A percentile compares a stretch with the other conserved stretches of the same genome.
phyloP scores from a whole-genome alignment of 2,797 vertebrate genomes.

The Dendrocincla tyrannina region DNA sequence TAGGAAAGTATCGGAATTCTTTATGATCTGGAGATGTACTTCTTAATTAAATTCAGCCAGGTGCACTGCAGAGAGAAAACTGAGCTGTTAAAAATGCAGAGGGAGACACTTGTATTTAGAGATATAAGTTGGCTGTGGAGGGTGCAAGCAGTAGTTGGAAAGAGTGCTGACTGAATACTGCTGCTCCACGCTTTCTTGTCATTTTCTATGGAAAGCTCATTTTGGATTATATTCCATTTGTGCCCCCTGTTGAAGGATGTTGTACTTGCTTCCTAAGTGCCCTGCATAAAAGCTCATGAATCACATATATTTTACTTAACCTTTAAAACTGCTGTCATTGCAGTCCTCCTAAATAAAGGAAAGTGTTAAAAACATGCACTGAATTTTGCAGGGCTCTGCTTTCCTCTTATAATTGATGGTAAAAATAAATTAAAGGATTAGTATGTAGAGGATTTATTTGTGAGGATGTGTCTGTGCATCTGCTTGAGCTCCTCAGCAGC shows the following conservation, averaged over 20 bases:
- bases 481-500: background rate
- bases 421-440: conserved; percentile 36
- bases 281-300: background rate
- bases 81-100: conserved; percentile 36
- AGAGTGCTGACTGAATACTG: background rate
- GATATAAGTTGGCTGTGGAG: background rate
- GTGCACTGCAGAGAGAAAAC: background rate
- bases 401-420: background rate
- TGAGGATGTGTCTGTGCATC: background rate
- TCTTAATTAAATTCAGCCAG: conserved; percentile 66
- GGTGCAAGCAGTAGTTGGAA: background rate
- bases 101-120: conserved; percentile 1
- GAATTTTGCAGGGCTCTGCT: background rate
- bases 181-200: background rate
- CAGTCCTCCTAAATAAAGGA: background rate
- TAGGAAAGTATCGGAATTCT: conserved; percentile 29
- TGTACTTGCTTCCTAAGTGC: background rate
- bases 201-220: conserved; percentile 13
- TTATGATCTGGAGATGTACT: conserved; percentile 14
- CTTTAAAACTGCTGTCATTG: background rate
- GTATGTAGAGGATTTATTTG: background rate
- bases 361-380: background rate
- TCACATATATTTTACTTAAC: background rate
- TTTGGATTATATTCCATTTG: conserved; percentile 35
- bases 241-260: conserved; percentile 29